These are phyloP conservation scores for Montipora cactus DNA, from an alignment of 64 coral and sea anemone genomes.

Conservation along the genomic window DNA sequence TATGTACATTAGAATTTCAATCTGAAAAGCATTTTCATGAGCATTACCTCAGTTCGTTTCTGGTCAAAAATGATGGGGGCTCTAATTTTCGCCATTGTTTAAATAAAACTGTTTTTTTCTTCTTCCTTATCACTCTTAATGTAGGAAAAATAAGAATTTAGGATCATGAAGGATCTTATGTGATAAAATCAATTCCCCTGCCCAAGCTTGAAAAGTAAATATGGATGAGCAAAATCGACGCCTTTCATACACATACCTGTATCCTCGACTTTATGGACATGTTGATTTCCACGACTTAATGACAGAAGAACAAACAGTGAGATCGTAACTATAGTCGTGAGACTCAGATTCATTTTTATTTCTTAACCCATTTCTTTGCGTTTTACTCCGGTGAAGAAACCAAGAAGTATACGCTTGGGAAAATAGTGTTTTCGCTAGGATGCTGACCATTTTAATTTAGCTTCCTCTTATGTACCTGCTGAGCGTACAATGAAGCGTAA, in stretches of 20 bases:
- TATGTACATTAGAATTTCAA: not conserved
- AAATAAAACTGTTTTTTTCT: no score
- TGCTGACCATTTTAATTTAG: not conserved
- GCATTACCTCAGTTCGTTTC: not conserved
- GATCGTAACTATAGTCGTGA: not conserved
- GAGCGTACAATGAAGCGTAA: not conserved
- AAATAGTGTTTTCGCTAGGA: not conserved
- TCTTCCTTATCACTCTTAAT: not conserved
- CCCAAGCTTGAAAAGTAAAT: not conserved
- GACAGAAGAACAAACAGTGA: not conserved
- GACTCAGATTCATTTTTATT: slow-evolving; percentile 1
- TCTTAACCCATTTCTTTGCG: slow-evolving; percentile 2
- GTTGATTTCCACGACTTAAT: not conserved
- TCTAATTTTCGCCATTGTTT: not conserved
- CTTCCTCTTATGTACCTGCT: not conserved
- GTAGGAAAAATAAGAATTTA: not conserved
- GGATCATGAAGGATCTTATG: not conserved
- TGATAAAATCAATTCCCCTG: not conserved
- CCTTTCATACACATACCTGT: not conserved
- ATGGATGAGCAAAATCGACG: not conserved
- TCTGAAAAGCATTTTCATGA: not conserved
- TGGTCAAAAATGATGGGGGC: not conserved
- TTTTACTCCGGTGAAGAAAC: not conserved
- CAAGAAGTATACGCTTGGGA: not conserved
- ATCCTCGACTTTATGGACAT: not conserved